Evolutionary conservation across 2,888 invertebrate species (phyloP).

Genomic region (Empis livida): DNA sequence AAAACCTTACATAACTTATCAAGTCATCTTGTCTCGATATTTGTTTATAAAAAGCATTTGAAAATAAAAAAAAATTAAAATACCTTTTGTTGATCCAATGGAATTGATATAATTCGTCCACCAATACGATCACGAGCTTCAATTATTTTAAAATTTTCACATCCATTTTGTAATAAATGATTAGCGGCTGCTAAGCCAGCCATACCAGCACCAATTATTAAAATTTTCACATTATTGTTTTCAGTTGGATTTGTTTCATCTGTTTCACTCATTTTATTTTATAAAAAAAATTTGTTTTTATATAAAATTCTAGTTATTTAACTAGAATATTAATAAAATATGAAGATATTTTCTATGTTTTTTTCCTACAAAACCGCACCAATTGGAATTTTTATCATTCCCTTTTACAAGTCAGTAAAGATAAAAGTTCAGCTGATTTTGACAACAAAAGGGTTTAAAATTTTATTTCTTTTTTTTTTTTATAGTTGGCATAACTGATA

Average conservation of each 20-base stretch:
- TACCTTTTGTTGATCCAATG: slow-evolving; percentile 42
- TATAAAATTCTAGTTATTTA: background rate
- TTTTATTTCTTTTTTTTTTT: no score
- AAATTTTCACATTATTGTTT: slow-evolving; percentile 47
- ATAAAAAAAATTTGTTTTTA: background rate
- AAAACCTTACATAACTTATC: no score
- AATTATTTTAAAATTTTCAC: slow-evolving; percentile 63
- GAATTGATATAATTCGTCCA: slow-evolving; percentile 66
- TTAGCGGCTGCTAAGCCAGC: slow-evolving; percentile 77
- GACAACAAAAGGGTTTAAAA: no score
- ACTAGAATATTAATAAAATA: no score
- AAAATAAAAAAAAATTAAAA: slow-evolving; percentile 2
- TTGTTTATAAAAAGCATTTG: no score
- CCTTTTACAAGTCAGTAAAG: no score
- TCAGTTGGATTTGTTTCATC: background rate
- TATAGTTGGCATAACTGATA: no score
- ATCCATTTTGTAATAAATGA: slow-evolving; percentile 65
- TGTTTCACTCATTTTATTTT: background rate
- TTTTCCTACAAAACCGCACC: no score
- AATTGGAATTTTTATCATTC: no score
- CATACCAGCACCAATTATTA: slow-evolving; percentile 70
- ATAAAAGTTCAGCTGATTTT: no score
- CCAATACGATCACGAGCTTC: slow-evolving; percentile 73
- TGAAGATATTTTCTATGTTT: no score
- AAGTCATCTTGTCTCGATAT: no score